These are phyloP conservation scores for Zonitis immaculata DNA, from an alignment of 2,888 invertebrate species.

Conservation along the genomic window DNA sequence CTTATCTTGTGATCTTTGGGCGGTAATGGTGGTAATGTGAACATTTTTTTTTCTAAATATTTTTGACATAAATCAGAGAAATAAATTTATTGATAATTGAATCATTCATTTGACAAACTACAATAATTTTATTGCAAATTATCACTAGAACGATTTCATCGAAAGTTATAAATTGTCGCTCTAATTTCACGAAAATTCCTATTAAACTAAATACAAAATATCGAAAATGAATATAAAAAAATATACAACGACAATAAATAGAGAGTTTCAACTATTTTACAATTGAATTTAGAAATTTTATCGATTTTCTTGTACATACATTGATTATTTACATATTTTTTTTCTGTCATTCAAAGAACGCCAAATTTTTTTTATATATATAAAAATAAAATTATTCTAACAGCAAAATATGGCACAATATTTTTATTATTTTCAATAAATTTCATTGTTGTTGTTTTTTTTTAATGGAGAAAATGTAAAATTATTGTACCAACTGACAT, in stretches of 20 bases:
- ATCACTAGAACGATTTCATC: constrained; percentile 28
- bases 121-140: constrained; percentile 40
- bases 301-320: not conserved
- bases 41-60: constrained; percentile 37
- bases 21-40: constrained; percentile 40
- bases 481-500: not conserved
- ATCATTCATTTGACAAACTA: constrained; percentile 41
- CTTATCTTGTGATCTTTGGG: constrained; percentile 42
- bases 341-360: not conserved
- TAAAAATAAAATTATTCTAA: constrained; percentile 3
- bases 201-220: not conserved
- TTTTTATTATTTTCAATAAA: constrained; percentile 5
- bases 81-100: constrained; percentile 45
- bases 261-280: not conserved
- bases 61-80: constrained; percentile 7
- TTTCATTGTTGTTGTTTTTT: too few relatives aligned
- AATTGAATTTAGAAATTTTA: not conserved
- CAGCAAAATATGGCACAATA: constrained; percentile 16
- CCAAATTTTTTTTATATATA: not conserved
- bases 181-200: not conserved
- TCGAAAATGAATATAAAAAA: not conserved
- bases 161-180: not conserved
- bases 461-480: too few relatives aligned
- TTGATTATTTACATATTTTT: not conserved
- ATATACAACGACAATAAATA: not conserved